Conservation (phyloP, 1,140 invertebrate genomes). For the Tetragnatha versicolor region DNA sequence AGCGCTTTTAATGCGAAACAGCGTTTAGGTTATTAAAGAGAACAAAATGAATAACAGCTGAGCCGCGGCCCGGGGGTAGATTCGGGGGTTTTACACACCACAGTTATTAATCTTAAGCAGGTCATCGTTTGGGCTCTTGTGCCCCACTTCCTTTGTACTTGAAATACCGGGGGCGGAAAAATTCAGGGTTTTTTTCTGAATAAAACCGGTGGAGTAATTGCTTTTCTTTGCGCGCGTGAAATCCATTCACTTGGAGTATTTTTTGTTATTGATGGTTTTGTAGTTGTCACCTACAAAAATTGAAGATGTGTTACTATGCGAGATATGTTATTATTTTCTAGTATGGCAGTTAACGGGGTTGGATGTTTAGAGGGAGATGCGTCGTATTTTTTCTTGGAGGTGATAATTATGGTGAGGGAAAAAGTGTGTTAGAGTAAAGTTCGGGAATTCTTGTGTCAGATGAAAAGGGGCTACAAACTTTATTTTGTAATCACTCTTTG, state of each 20-base stretch:
- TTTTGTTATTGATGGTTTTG: not conserved
- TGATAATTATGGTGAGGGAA: too few species aligned
- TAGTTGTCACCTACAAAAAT: not conserved
- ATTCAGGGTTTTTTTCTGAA: slow-evolving; percentile 5
- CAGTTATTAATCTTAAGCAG: slow-evolving; percentile 35
- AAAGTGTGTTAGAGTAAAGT: too few species aligned
- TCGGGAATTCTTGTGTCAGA: too few species aligned
- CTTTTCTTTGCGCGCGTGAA: not conserved
- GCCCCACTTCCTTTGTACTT: not conserved
- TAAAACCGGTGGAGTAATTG: slow-evolving; percentile 20
- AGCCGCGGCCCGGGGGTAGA: not conserved
- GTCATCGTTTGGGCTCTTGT: slow-evolving; percentile 24
- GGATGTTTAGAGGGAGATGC: too few species aligned
- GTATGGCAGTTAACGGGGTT: too few species aligned
- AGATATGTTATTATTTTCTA: too few species aligned
- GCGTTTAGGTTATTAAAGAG: slow-evolving; percentile 42
- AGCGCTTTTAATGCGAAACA: slow-evolving; percentile 37
- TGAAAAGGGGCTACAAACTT: too few species aligned
- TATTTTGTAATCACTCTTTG: too few species aligned
- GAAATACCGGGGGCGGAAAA: not conserved
- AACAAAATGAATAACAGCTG: slow-evolving; percentile 30
- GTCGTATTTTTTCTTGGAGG: too few species aligned
- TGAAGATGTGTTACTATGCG: too few species aligned
- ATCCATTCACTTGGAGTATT: not conserved
- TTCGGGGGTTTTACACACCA: not conserved